Evolutionary conservation across 2,797 vertebrate species (phyloP).

Genomic region (Sebastes matsubarae): DNA sequence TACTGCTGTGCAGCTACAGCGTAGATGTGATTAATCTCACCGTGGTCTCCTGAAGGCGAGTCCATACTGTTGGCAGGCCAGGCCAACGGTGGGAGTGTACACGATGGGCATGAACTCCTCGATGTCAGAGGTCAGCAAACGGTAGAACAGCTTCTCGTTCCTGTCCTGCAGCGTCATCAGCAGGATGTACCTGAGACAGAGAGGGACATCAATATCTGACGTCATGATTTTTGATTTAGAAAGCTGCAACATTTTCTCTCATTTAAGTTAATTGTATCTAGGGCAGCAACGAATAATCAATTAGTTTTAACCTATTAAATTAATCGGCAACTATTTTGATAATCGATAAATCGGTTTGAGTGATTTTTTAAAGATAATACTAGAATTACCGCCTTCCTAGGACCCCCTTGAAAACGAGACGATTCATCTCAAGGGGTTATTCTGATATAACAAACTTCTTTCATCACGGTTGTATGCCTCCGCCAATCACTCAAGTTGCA

Average conservation of each 20-base stretch:
- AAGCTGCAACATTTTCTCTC: background rate
- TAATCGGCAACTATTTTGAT: too few species aligned
- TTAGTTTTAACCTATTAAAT: fast-evolving
- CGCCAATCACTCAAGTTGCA: too few species aligned
- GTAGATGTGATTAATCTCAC: constrained; percentile 72
- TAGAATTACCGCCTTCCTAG: too few species aligned
- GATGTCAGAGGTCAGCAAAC: constrained; percentile 92
- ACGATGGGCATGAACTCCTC: constrained; percentile 98
- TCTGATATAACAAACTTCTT: too few species aligned
- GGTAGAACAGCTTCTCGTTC: constrained; percentile 98
- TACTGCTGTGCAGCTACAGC: background rate
- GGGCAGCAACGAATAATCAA: too few species aligned
- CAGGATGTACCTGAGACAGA: constrained; percentile 90
- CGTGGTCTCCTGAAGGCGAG: constrained; percentile 96
- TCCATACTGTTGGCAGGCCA: constrained; percentile 98
- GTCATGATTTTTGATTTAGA: background rate
- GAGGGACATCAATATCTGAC: background rate
- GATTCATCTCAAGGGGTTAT: too few species aligned
- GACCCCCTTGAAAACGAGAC: too few species aligned
- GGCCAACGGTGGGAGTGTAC: constrained; percentile 95
- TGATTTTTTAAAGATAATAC: too few species aligned
- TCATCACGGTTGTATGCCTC: too few species aligned
- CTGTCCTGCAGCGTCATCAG: constrained; percentile 98
- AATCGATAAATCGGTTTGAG: too few species aligned
- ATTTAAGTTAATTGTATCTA: background rate